Conservation (phyloP, 2,888 invertebrate genomes). For the Ctenicera cuprea region DNA sequence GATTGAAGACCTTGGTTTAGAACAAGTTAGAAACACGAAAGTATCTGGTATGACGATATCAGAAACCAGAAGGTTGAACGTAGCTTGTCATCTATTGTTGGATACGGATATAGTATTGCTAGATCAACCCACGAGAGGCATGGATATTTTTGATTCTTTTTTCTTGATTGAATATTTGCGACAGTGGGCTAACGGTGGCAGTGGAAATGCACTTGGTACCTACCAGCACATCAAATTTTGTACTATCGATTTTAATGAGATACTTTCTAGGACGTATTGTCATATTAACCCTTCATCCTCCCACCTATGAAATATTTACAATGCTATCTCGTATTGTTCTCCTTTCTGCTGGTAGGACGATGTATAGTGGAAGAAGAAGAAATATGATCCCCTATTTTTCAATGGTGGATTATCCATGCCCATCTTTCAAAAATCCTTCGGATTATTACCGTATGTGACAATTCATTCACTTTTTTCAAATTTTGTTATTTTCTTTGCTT, state of each 20-base stretch:
- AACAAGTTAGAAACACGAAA: slow-evolving; percentile 91
- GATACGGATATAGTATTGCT: slow-evolving; percentile 91
- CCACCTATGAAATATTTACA: slow-evolving; percentile 95
- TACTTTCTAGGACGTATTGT: slow-evolving; percentile 81
- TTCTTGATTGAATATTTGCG: slow-evolving; percentile 95
- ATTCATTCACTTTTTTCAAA: too few relatives aligned
- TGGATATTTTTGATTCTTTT: slow-evolving; percentile 97
- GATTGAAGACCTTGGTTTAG: slow-evolving; percentile 93
- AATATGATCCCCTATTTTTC: slow-evolving; percentile 96
- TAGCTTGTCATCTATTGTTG: slow-evolving; percentile 91
- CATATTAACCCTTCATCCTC: slow-evolving; percentile 93
- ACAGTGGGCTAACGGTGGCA: slow-evolving; percentile 85
- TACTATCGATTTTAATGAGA: slow-evolving; percentile 10
- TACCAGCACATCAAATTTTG: neutral
- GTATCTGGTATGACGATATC: slow-evolving; percentile 91
- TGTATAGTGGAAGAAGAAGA: slow-evolving; percentile 92
- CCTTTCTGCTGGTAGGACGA: slow-evolving; percentile 91
- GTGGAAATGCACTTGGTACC: slow-evolving; percentile 68
- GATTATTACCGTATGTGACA: slow-evolving; percentile 91
- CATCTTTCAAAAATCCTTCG: slow-evolving; percentile 96
- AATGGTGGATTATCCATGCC: slow-evolving; percentile 92
- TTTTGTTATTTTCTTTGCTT: too few relatives aligned
- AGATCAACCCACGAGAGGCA: slow-evolving; percentile 91
- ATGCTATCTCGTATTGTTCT: slow-evolving; percentile 92
- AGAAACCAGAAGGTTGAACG: slow-evolving; percentile 89